Percentiles rank a stretch among this genome's conserved stretches.
These are phyloP conservation scores for Philonicus albiceps DNA, from an alignment of 2,888 invertebrate species.

Conservation along the genomic window DNA sequence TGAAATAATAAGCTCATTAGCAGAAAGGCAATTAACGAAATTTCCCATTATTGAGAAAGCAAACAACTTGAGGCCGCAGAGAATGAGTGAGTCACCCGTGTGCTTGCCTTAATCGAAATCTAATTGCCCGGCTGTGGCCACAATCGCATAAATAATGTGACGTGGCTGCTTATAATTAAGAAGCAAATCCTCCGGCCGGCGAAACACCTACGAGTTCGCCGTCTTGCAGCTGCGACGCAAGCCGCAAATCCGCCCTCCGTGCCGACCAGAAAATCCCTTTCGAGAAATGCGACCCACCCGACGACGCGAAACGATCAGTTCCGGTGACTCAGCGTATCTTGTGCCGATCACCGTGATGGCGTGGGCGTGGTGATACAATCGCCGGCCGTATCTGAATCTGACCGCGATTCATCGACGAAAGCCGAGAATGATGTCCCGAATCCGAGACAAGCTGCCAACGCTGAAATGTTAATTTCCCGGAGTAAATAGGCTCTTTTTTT, in stretches of 20 bases:
- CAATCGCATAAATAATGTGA: not conserved
- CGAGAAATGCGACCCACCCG: not conserved
- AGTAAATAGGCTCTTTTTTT: not conserved
- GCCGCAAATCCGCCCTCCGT: not conserved
- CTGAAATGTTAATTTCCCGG: not conserved
- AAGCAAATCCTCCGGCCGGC: not conserved
- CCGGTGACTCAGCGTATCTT: not conserved
- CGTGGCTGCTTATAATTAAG: not conserved
- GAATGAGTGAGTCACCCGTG: not conserved
- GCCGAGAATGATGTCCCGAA: not conserved
- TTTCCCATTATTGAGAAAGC: not conserved
- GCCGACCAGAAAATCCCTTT: not conserved
- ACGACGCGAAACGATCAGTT: not conserved
- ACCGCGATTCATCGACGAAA: not conserved
- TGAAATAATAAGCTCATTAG: not conserved
- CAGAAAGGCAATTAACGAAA: not conserved
- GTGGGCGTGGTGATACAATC: not conserved
- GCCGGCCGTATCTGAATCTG: not conserved
- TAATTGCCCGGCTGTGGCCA: not conserved
- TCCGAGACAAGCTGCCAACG: not conserved
- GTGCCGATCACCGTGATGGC: not conserved
- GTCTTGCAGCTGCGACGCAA: not conserved
- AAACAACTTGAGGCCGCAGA: not conserved
- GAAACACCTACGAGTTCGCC: not conserved
- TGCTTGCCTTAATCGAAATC: not conserved